A percentile compares a stretch with the other conserved stretches of the same genome.
These are phyloP conservation scores for Cynopterus brachyotis DNA, from an alignment of 2,113 vertebrate species.

Conservation along the genomic window DNA sequence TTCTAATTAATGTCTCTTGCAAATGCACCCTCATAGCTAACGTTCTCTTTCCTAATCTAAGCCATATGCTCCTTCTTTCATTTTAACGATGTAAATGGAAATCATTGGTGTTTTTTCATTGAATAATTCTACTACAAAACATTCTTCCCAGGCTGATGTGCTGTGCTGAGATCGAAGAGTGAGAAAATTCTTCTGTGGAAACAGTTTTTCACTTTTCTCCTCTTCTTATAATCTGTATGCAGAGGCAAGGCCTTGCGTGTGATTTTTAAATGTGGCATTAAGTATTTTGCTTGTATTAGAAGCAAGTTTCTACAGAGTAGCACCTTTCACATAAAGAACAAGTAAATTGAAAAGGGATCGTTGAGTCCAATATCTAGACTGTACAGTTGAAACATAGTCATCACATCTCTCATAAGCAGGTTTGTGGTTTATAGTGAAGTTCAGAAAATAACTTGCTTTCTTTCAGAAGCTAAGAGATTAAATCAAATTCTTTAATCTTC, in stretches of 20 bases:
- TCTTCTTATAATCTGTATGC: neutral
- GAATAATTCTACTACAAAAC: conserved; percentile 58
- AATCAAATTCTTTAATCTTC: neutral
- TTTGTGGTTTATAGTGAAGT: neutral
- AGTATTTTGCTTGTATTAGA: neutral
- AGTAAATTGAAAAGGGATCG: neutral
- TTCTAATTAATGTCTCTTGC: conserved; percentile 69
- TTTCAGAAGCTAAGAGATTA: neutral
- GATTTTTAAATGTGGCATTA: neutral
- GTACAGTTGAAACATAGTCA: neutral
- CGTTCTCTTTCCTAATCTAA: conserved; percentile 39
- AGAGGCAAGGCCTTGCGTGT: neutral
- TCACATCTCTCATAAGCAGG: neutral
- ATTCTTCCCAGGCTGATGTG: neutral
- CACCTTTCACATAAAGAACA: neutral
- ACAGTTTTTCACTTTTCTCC: neutral
- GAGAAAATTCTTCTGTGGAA: conserved; percentile 9
- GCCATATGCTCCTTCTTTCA: conserved; percentile 58
- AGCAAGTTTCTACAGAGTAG: neutral
- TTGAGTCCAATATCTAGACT: neutral
- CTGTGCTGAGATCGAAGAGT: neutral
- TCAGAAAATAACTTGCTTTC: conserved; percentile 34
- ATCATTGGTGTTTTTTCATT: conserved; percentile 10
- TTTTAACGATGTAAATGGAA: conserved; percentile 62
- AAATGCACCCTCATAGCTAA: conserved; percentile 67